phyloP scores from a whole-genome alignment of 2,888 invertebrate species.

The Andrena camellia region DNA sequence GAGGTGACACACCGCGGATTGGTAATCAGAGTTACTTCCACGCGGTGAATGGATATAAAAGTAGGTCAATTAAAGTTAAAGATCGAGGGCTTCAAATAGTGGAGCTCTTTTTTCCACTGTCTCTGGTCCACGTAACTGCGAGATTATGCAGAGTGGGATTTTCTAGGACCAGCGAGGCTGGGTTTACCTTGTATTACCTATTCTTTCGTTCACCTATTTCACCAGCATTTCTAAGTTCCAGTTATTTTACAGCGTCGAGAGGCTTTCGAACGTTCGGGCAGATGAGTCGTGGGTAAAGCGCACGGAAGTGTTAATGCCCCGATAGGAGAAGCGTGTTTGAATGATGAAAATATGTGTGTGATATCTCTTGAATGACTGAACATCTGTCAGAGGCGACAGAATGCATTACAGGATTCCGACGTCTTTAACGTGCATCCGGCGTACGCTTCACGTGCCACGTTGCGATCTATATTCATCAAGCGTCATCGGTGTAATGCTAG shows the following conservation, averaged over 20 bases:
- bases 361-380: constrained; percentile 5
- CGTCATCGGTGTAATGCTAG: constrained; percentile 4
- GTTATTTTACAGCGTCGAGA: background rate
- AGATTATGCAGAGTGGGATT: background rate
- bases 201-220: background rate
- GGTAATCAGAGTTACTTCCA: constrained; percentile 23
- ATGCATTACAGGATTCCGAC: constrained; percentile 1
- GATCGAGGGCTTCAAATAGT: constrained; percentile 11
- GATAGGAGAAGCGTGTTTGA: background rate
- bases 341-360: background rate
- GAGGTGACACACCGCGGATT: constrained; percentile 8
- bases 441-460: background rate
- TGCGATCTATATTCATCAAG: constrained; percentile 29
- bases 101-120: background rate
- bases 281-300: background rate
- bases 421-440: constrained; percentile 23
- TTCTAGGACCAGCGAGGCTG: background rate
- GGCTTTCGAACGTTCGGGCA: background rate
- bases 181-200: background rate
- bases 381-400: background rate
- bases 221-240: background rate
- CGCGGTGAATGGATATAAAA: constrained; percentile 5
- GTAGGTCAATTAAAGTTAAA: constrained; percentile 53
- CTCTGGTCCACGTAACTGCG: background rate
- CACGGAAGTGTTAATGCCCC: background rate